Base-by-base conservation (phyloP, 2,113 vertebrate genomes). In the Colossoma macropomum region DNA sequence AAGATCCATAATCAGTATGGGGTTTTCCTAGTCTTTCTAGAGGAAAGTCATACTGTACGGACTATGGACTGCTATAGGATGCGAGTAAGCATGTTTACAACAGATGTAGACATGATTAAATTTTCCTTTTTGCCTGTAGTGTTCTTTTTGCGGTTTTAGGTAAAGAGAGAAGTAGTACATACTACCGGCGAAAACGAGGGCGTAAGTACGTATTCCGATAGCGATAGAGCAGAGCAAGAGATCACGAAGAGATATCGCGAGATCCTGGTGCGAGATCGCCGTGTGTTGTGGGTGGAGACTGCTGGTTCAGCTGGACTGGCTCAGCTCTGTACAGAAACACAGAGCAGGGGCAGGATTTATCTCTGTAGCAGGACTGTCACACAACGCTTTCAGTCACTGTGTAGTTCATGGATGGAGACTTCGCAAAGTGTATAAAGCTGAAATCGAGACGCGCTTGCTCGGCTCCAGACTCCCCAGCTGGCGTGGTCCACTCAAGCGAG, bases 271-370 rank as follows among this genome's bases (percentile, higher is more conserved):
- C 50, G 85, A 75, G 66, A 3, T 70, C 59, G 63, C 38, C 70
- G 75, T 72, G 48, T 34, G 30, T 59, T 75, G 86, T 89, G 80
- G 88, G 88, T 74, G 86, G 86, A 86, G 86, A 78, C 82, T 85
- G 41, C 50, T 77, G 50, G 50, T 11, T 59, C 69, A 86, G 65
- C 88, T 73, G 74, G 83, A 59, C 72, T 73, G 80, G 78, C 48
- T 34, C 80, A 85, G 41, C 41, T 62, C 72, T n/a, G 54, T 30
- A n/a, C 73, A 71, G 75, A 30, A 77, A 48, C 59, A 48, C 62
- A 48, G 48, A 15, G 63, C 77, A 41, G 23, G 72, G 65, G 75
- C 41, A 34, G 19, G 45, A 48, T 83, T 79, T 62, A 56, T 21
- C 69, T 56, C 4, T 54, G 13, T 71, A 34, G 21, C 56, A 28